A percentile compares a stretch with the other conserved stretches of the same genome.
phyloP scores from a whole-genome alignment of 1,140 invertebrate species.

The Drosophila sturtevanti region DNA sequence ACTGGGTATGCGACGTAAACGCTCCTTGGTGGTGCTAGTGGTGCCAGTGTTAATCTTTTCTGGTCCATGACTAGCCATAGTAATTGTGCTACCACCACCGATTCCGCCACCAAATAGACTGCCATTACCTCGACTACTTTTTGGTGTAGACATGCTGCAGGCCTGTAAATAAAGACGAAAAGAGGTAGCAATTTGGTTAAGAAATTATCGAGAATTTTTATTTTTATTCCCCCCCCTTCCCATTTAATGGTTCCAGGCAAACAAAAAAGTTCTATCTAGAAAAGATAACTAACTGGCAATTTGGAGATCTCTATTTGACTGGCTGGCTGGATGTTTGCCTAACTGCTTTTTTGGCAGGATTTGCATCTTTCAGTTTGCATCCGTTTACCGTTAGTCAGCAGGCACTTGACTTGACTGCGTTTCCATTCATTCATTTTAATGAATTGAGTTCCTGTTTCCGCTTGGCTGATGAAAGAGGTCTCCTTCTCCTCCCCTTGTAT shows the following conservation, averaged over 20 bases:
- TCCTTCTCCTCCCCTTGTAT: not conserved
- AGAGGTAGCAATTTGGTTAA: not conserved
- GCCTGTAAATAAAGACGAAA: conserved; percentile 78
- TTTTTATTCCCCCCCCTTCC: not conserved
- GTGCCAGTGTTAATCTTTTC: conserved; percentile 33
- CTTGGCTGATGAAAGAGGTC: conserved; percentile 38
- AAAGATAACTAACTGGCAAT: conserved; percentile 17
- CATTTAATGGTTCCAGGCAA: no score
- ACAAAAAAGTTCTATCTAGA: not conserved
- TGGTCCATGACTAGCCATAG: conserved; percentile 60
- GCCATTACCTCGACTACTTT: conserved; percentile 82
- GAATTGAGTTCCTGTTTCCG: conserved; percentile 80
- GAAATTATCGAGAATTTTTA: not conserved
- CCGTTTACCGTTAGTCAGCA: conserved; percentile 76
- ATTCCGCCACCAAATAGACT: conserved; percentile 69
- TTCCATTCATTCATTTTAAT: conserved; percentile 77
- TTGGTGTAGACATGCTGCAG: conserved; percentile 80
- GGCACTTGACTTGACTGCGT: conserved; percentile 60
- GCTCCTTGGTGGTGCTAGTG: conserved; percentile 83
- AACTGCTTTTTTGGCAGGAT: conserved; percentile 50
- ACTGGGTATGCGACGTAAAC: conserved; percentile 86
- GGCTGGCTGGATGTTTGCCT: not conserved
- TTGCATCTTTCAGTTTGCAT: conserved; percentile 79
- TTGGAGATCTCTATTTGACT: not conserved
- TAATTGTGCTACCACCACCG: conserved; percentile 68